phyloP scores from a whole-genome alignment of 2,113 vertebrate species.

The Balaenoptera acutorostrata region DNA sequence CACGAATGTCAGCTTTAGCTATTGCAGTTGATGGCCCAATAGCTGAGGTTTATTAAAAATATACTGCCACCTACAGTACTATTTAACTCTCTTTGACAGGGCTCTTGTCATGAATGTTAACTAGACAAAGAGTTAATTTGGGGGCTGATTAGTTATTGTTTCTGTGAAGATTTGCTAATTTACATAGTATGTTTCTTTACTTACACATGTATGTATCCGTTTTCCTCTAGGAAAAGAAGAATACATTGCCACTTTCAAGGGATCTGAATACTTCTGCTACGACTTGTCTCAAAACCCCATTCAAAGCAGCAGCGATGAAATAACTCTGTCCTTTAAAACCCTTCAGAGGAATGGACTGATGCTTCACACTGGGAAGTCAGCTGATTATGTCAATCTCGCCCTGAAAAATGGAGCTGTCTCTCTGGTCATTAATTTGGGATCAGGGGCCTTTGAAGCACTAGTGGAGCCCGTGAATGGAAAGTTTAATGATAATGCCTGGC shows the following conservation, averaged over 20 bases:
- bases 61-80: slow-evolving; percentile 8
- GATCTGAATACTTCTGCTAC: slow-evolving; percentile 99
- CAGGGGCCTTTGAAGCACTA: slow-evolving; percentile 99
- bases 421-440: slow-evolving; percentile 99
- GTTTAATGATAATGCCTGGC: slow-evolving; percentile 99
- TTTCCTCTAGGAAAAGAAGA: slow-evolving; percentile 94
- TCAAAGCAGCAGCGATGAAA: slow-evolving; percentile 99
- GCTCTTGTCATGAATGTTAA: neutral
- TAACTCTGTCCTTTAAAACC: slow-evolving; percentile 98
- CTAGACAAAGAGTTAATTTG: neutral
- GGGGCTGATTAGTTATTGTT: neutral
- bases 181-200: slow-evolving; percentile 21
- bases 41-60: slow-evolving; percentile 32
- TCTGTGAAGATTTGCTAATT: slow-evolving; percentile 33
- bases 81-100: neutral
- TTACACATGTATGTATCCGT: slow-evolving; percentile 59
- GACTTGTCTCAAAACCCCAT: slow-evolving; percentile 98
- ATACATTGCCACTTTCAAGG: slow-evolving; percentile 97
- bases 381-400: slow-evolving; percentile 99
- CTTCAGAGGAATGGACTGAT: slow-evolving; percentile 99
- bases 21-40: neutral
- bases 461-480: slow-evolving; percentile 99
- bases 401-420: slow-evolving; percentile 99
- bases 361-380: slow-evolving; percentile 99
- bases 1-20: slow-evolving; percentile 49